Evolutionary conservation across 35 echinoderm and acorn worm genomes (phyloP).

Genomic region (Patiria miniata): DNA sequence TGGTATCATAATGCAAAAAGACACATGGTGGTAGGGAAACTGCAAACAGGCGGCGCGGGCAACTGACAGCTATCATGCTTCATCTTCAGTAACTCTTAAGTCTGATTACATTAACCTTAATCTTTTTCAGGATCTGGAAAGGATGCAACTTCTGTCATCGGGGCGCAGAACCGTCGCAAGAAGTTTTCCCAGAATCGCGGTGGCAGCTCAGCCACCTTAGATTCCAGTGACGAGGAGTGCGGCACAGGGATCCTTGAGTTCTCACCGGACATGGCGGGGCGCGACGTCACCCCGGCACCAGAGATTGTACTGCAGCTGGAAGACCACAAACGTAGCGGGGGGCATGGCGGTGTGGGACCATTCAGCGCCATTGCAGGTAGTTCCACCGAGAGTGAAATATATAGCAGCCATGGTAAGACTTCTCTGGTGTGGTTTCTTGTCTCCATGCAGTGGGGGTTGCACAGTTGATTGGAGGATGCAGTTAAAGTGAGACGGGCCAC

Average conservation of each 20-base stretch:
- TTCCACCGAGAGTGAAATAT: conserved; percentile 29
- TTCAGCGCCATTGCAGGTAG: conserved; percentile 92
- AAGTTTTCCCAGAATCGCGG: conserved; percentile 49
- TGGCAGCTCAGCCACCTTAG: conserved; percentile 56
- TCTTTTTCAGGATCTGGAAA: not conserved
- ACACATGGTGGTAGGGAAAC: too few relatives aligned
- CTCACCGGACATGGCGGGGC: conserved; percentile 92
- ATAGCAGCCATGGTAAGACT: conserved; percentile 37
- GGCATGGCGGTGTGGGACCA: conserved; percentile 35
- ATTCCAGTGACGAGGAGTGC: conserved; percentile 81
- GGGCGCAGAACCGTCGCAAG: conserved; percentile 30
- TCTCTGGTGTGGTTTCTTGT: not conserved
- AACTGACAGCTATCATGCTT: too few relatives aligned
- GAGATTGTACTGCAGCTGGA: conserved; percentile 48
- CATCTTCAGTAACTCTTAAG: too few relatives aligned
- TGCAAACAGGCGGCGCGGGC: too few relatives aligned
- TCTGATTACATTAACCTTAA: too few relatives aligned
- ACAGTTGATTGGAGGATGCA: too few relatives aligned
- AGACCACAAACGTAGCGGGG: conserved; percentile 40
- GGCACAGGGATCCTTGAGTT: conserved; percentile 96
- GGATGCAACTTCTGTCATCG: not conserved
- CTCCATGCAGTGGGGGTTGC: too few relatives aligned
- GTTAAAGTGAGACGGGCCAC: too few relatives aligned
- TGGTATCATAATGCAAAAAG: too few relatives aligned
- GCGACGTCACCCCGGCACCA: conserved; percentile 91